Percentiles rank a stretch among this genome's conserved stretches.
Conservation (phyloP, 2,888 invertebrate genomes). For the Mesorhabditis spiculigera region DNA sequence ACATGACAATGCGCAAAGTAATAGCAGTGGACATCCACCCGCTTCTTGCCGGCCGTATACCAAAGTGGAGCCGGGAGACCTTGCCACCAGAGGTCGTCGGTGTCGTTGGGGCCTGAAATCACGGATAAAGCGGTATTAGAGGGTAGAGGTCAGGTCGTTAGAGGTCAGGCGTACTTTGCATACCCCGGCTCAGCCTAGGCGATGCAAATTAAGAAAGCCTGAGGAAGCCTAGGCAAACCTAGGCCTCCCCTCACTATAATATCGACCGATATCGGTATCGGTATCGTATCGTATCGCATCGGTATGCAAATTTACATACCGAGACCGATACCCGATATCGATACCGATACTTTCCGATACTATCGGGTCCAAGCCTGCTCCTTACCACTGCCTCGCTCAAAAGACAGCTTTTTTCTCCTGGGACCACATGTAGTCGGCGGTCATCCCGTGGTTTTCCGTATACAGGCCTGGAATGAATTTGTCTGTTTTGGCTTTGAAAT, state of each 20-base stretch:
- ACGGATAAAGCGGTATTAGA: background rate
- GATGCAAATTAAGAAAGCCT: too few species aligned
- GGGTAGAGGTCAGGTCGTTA: too few species aligned
- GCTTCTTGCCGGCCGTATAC: conserved; percentile 55
- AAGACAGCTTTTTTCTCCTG: conserved; percentile 37
- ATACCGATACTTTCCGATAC: too few species aligned
- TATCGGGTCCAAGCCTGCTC: background rate
- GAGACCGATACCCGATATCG: too few species aligned
- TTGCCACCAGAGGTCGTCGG: conserved; percentile 52
- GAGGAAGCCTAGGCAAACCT: too few species aligned
- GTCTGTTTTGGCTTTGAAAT: too few species aligned
- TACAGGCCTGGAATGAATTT: conserved; percentile 49
- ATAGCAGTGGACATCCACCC: conserved; percentile 55
- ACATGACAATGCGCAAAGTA: conserved; percentile 57
- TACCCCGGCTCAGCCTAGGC: too few species aligned
- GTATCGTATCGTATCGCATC: too few species aligned
- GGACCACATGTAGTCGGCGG: conserved; percentile 57
- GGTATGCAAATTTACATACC: too few species aligned
- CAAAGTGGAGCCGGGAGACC: conserved; percentile 52
- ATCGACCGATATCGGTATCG: too few species aligned
- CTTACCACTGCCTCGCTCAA: conserved; percentile 42
- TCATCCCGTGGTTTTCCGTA: conserved; percentile 57
- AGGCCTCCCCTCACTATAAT: too few species aligned
- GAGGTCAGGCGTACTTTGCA: too few species aligned
- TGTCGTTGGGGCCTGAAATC: conserved; percentile 44